Evolutionary conservation across 2,113 vertebrate genomes (phyloP), one percentile per base, ranked within the genome.

Genomic region (Engystomops pustulosus): DNA sequence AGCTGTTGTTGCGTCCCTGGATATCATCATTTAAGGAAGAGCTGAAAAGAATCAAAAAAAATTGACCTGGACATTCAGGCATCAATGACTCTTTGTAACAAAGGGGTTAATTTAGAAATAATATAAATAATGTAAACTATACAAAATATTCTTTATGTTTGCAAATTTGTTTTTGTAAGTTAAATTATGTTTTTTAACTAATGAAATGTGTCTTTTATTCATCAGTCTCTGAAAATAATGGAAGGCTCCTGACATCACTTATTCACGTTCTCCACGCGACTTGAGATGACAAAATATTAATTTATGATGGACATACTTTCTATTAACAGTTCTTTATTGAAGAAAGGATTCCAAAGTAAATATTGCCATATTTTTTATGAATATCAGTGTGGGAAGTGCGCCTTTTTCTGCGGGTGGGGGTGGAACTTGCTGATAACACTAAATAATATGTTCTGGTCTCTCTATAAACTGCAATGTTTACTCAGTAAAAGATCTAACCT

Each of bases 331-430:
- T 75, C 71, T 38, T 75, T 65, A 76, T 67, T 75, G 55, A 67
- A 83, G 71, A 58, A 83, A 67, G 47, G 58, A 34, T 36, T 76
- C 81, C 81, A 83, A 83, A 83, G 60, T 38, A 83, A 83, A 83
- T 83, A 83, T 65, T 60, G 38, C 25, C 32, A 17, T 83, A 75
- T 20, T 60, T 62, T 72, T 83, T 76, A 65, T 67, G 71, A 55
- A 65, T 83, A 83, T 83, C 81, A 83, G 70, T 83, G 81, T 83
- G 81, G 81, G 82, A 84, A 84, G 65, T 77, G 41, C 11, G 53
- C 44, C 71, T 74, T 67, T 83, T 68, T 76, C 60, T 77, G 44
- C n/a, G 81, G 45, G 81, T 38, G 70, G 81, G 81, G 38, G 38
- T 41, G 81, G 81, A 65, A 38, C 45, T 41, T 51, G 58, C 82